phyloP scores from a whole-genome alignment of 2,888 invertebrate species.

The Hypselothyrea guttata region DNA sequence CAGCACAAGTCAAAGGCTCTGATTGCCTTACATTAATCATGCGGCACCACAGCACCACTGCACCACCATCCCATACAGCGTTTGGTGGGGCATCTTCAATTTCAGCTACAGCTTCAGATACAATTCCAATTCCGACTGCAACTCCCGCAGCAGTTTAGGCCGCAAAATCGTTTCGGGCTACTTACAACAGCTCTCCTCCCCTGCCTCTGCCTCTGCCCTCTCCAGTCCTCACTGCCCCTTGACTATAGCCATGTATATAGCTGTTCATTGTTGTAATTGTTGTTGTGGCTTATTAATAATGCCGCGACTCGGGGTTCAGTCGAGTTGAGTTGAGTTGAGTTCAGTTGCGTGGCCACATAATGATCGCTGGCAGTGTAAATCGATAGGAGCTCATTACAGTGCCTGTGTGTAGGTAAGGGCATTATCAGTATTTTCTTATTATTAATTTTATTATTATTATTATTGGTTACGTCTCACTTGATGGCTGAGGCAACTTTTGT shows the following conservation, averaged over 20 bases:
- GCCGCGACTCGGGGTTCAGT: constrained; percentile 18
- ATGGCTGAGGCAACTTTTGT: constrained; percentile 55
- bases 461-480: constrained; percentile 59
- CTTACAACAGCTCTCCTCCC: constrained; percentile 60
- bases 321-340: constrained; percentile 8
- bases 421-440: constrained; percentile 1
- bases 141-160: constrained; percentile 64
- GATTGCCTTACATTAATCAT: constrained; percentile 73
- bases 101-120: background rate
- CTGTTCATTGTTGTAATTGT: constrained; percentile 72
- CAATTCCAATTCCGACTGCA: constrained; percentile 1
- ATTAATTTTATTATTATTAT: constrained; percentile 40
- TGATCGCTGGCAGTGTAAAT: constrained; percentile 58
- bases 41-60: background rate
- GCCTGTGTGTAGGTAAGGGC: background rate
- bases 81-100: background rate
- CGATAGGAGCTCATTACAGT: constrained; percentile 72
- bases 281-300: constrained; percentile 73
- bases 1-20: constrained; percentile 61
- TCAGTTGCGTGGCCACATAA: constrained; percentile 35
- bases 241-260: too few relatives aligned
- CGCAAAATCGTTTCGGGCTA: constrained; percentile 74
- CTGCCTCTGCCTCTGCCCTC: background rate
- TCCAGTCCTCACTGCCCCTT: background rate
- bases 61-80: too few relatives aligned